phyloP scores from a whole-genome alignment of 2,113 vertebrate species.

The Macrotus californicus region DNA sequence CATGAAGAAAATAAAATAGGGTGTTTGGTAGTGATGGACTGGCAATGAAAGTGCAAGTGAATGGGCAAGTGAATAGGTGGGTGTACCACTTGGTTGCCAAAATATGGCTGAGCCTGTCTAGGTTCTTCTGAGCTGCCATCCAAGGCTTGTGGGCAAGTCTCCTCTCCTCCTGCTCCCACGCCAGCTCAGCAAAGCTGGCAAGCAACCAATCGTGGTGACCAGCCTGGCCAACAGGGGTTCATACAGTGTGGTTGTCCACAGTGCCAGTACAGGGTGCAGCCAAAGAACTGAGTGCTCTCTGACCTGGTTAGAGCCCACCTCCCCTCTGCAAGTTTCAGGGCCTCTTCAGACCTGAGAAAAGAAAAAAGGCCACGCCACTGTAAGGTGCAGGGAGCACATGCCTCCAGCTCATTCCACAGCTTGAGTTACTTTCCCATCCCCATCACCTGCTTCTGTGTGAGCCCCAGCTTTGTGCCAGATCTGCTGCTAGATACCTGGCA shows the following conservation, averaged over 20 bases:
- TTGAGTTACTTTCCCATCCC: background rate
- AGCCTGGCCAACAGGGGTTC: constrained; percentile 84
- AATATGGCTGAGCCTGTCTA: background rate
- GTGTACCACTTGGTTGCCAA: background rate
- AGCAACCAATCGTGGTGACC: constrained; percentile 82
- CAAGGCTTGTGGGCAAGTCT: background rate
- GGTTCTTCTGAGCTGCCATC: background rate
- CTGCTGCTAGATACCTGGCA: background rate
- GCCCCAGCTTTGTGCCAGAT: background rate
- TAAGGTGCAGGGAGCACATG: background rate
- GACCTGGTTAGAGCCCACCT: constrained; percentile 80
- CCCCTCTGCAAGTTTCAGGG: background rate
- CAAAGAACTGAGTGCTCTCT: constrained; percentile 84
- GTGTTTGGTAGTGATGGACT: background rate
- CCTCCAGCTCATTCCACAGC: background rate
- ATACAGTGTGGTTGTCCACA: constrained; percentile 87
- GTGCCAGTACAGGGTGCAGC: constrained; percentile 88
- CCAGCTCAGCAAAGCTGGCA: constrained; percentile 85
- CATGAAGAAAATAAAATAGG: constrained; percentile 11
- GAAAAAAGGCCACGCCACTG: background rate
- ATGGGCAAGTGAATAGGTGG: background rate
- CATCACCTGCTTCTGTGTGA: background rate
- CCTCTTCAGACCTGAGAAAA: background rate
- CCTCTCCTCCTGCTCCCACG: constrained; percentile 73
- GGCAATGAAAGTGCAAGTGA: background rate